A percentile compares a stretch with the other conserved stretches of the same genome.
Conservation (phyloP, 2,797 vertebrate species). For the Oreochromis mossambicus region DNA sequence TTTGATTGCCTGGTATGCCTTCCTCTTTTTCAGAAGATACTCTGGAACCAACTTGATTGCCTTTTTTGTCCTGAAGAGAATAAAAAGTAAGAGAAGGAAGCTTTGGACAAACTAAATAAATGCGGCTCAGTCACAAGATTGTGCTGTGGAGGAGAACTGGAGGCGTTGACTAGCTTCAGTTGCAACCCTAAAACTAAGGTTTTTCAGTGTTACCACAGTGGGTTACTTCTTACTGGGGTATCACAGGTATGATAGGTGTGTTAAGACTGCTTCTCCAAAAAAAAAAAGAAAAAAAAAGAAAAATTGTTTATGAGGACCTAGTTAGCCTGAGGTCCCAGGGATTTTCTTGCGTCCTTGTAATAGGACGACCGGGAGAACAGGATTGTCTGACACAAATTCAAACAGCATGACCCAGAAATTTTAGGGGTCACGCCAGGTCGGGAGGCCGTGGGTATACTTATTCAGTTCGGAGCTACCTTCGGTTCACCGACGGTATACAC, state of each 20-base stretch:
- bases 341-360: not conserved
- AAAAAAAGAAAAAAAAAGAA: no score
- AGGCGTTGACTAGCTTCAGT: not conserved
- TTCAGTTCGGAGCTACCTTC: not conserved
- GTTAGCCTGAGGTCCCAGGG: not conserved
- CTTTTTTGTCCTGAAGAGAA: conserved; percentile 69
- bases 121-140: not conserved
- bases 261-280: not conserved
- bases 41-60: conserved; percentile 92
- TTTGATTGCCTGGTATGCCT: conserved; percentile 92
- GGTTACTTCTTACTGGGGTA: not conserved
- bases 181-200: not conserved
- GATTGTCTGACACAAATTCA: not conserved
- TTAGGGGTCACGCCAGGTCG: not conserved
- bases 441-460: not conserved
- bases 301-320: not conserved
- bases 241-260: not conserved
- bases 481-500: not conserved
- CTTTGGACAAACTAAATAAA: not conserved
- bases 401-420: not conserved
- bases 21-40: conserved; percentile 93
- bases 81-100: not conserved
- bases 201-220: not conserved
- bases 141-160: not conserved
- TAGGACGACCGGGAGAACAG: not conserved